These are phyloP conservation scores for Eumerus sabulonum DNA, from an alignment of 2,888 invertebrate genomes.

Conservation along the genomic window DNA sequence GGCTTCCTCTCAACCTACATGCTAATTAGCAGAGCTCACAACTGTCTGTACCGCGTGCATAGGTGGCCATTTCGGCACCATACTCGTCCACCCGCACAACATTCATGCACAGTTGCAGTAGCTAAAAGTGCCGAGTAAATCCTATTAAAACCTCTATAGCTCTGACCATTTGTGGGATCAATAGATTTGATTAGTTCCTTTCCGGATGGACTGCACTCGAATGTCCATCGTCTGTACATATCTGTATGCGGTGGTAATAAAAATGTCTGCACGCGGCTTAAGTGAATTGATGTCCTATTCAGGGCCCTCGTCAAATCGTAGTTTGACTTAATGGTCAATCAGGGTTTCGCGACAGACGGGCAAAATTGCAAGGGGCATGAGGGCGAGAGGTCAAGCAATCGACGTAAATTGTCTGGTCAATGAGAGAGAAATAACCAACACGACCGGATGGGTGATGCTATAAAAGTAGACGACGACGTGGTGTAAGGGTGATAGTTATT, in stretches of 20 bases:
- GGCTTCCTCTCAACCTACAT: conserved; percentile 14
- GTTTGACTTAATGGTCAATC: conserved; percentile 64
- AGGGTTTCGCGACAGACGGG: conserved; percentile 20
- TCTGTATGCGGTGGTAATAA: conserved; percentile 51
- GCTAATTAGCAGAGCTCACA: conserved; percentile 45
- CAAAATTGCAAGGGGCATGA: background rate
- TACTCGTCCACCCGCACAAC: conserved; percentile 44
- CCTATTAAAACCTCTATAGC: conserved; percentile 49
- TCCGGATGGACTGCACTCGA: conserved; percentile 12
- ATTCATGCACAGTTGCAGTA: background rate
- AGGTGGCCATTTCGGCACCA: conserved; percentile 17
- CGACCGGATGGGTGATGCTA: conserved; percentile 6
- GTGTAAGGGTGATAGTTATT: background rate
- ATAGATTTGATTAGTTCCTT: conserved; percentile 50
- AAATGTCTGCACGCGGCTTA: conserved; percentile 44
- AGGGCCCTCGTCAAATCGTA: conserved; percentile 54
- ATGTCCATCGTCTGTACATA: conserved; percentile 32
- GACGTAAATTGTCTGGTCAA: conserved; percentile 51
- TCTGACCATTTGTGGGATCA: conserved; percentile 49
- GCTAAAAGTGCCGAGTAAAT: conserved; percentile 38
- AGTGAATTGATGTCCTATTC: conserved; percentile 62
- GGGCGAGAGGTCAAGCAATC: conserved; percentile 63
- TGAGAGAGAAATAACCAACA: conserved; percentile 12
- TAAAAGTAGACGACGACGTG: conserved; percentile 39
- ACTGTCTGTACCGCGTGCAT: conserved; percentile 10